Base-by-base conservation (phyloP, 37 sponge, comb jelly and placozoan species). In the Beroe forskalii region DNA sequence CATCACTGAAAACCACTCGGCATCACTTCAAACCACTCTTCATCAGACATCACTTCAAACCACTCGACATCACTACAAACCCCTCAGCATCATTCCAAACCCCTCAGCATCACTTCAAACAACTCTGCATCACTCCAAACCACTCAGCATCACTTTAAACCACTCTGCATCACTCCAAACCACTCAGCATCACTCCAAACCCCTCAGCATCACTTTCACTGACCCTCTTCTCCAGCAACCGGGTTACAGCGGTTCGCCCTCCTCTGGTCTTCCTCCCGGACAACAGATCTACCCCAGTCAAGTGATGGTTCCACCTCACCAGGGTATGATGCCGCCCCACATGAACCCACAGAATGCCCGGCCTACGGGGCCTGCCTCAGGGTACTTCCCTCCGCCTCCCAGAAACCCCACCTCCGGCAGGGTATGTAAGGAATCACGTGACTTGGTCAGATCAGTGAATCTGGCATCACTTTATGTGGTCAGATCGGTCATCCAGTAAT, bases 291-390 rank as follows among this genome's bases (percentile, higher is more conserved):
- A 69, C 72, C 72, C 36, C 1, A 37, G 72, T 14, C 72, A 69
- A 69, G 72, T 69, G 38, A 69, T 69, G 72, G 72, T 69, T 37
- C 72, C 72, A 4, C 8, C 72, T 36, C 72, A 69, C 32, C 72
- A 27, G 33, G 32, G 32, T 37, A 69, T 35, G 37, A 69, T 69
- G 72, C 9, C 17, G 60, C 38, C 72, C 35, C 72, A 69, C 38
- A 27, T 32, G 33, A 69, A 32, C 72, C 33, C 32, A 19, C 33
- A 32, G 33, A 17, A 1, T 3, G 12, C 27, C 4, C 72, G 35
- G 9, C 72, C 72, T 20, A 32, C 72, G 1, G 72, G 35, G 19
- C 72, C 72, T 2, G 38, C 38, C 35, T 12, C 17, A 20, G 17
- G 32, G 38, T 36, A 69, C 38, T 35, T 69, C 8, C 32, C 17